Evolutionary conservation across 2,888 invertebrate genomes (phyloP).

Genomic region (Drosophila neotestacea): DNA sequence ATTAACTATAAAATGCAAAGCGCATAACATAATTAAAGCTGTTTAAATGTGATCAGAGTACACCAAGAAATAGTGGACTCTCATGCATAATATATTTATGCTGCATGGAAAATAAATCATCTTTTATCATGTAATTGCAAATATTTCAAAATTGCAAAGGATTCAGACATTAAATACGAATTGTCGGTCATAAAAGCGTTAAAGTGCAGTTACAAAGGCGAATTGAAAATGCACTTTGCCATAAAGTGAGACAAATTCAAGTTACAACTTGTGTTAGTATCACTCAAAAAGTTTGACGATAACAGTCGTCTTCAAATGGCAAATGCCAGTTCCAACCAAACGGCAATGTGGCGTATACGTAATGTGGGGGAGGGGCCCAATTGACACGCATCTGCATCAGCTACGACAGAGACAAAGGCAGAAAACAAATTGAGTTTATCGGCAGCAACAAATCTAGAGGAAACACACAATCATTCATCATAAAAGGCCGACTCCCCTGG

Average conservation of each 20-base stretch:
- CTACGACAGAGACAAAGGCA: conserved; percentile 20
- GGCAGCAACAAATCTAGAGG: conserved; percentile 63
- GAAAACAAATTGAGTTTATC: conserved; percentile 76
- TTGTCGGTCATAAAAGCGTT: conserved; percentile 24
- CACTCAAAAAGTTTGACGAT: conserved; percentile 57
- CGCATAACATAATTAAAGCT: conserved; percentile 3
- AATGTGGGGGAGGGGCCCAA: conserved; percentile 28
- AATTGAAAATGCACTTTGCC: conserved; percentile 41
- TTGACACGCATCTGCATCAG: conserved; percentile 14
- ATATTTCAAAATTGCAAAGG: neutral
- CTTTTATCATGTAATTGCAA: conserved; percentile 1
- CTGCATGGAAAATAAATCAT: neutral
- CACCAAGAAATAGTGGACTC: neutral
- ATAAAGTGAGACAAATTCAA: conserved; percentile 37
- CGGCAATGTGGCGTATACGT: conserved; percentile 60
- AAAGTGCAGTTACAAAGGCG: conserved; percentile 23
- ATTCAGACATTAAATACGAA: conserved; percentile 31
- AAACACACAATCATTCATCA: conserved; percentile 72
- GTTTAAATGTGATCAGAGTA: neutral
- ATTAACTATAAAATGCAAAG: neutral
- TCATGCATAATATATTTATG: no score
- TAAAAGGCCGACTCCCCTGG: conserved; percentile 49
- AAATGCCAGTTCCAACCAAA: conserved; percentile 24
- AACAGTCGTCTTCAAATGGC: conserved; percentile 38
- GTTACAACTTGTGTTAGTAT: conserved; percentile 43